A percentile compares a stretch with the other conserved stretches of the same genome.
Conservation (phyloP, 2,888 invertebrate genomes). For the Drosophila macrothrix region DNA sequence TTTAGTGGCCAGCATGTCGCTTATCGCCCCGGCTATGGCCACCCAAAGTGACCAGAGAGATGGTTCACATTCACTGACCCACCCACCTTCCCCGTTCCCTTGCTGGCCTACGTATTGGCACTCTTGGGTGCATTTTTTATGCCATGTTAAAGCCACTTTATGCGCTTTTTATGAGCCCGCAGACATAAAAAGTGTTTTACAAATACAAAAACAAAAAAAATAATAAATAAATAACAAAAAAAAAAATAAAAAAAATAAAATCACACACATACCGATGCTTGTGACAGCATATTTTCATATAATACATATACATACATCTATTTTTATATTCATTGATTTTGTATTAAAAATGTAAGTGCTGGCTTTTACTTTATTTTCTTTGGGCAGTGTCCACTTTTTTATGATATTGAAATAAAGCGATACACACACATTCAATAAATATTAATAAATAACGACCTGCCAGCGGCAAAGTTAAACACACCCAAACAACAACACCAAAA, state of each 20-base stretch:
- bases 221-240: slow-evolving; percentile 5
- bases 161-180: slow-evolving; percentile 79
- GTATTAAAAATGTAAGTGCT: slow-evolving; percentile 81
- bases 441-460: slow-evolving; percentile 70
- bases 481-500: slow-evolving; percentile 17
- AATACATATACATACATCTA: slow-evolving; percentile 41
- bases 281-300: slow-evolving; percentile 58
- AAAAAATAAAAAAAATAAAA: not conserved
- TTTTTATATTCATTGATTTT: slow-evolving; percentile 81
- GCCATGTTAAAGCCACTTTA: slow-evolving; percentile 79
- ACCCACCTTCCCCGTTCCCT: not conserved
- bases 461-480: slow-evolving; percentile 57
- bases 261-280: slow-evolving; percentile 8
- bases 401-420: slow-evolving; percentile 75
- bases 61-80: slow-evolving; percentile 44
- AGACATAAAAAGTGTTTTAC: slow-evolving; percentile 72
- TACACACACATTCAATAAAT: slow-evolving; percentile 68
- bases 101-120: slow-evolving; percentile 58
- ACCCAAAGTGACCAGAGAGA: slow-evolving; percentile 50
- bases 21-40: slow-evolving; percentile 40
- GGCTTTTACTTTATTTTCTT: slow-evolving; percentile 67
- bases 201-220: slow-evolving; percentile 14
- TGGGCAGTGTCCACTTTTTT: slow-evolving; percentile 59
- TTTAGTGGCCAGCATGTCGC: slow-evolving; percentile 30
- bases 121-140: slow-evolving; percentile 78